phyloP scores from a whole-genome alignment of 1,140 invertebrate species.

The Onthophagus taurus region DNA sequence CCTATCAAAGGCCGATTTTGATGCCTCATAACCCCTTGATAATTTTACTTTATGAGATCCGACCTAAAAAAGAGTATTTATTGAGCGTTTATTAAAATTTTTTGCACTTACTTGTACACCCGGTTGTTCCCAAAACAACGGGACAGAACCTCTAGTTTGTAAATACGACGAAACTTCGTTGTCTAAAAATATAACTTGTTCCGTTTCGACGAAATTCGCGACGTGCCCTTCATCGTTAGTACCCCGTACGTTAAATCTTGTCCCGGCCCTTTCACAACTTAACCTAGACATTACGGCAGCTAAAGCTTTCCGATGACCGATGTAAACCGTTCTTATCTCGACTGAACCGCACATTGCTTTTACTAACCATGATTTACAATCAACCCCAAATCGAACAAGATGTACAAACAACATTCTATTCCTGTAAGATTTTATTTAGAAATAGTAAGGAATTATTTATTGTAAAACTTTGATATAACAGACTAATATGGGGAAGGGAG shows the following conservation, averaged over 20 bases:
- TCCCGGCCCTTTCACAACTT: slow-evolving; percentile 93
- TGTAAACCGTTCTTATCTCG: slow-evolving; percentile 92
- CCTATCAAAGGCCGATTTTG: slow-evolving; percentile 82
- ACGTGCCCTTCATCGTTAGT: slow-evolving; percentile 98
- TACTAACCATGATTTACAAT: slow-evolving; percentile 80
- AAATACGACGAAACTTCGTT: slow-evolving; percentile 74
- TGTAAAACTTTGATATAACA: too few relatives aligned
- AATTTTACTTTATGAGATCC: slow-evolving; percentile 98
- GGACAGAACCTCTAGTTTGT: slow-evolving; percentile 92
- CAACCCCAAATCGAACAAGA: slow-evolving; percentile 79
- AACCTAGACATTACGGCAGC: slow-evolving; percentile 90
- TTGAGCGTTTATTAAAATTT: background rate
- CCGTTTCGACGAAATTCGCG: slow-evolving; percentile 99
- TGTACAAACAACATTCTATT: slow-evolving; percentile 91
- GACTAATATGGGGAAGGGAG: too few relatives aligned
- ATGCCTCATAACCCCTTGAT: slow-evolving; percentile 88
- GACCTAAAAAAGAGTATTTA: slow-evolving; percentile 47
- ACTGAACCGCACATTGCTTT: slow-evolving; percentile 94
- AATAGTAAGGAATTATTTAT: slow-evolving; percentile 1
- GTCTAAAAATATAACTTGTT: slow-evolving; percentile 91
- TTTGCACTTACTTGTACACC: slow-evolving; percentile 70
- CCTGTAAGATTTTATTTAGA: slow-evolving; percentile 45
- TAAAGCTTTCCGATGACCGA: slow-evolving; percentile 83
- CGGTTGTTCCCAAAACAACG: slow-evolving; percentile 98
- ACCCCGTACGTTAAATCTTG: slow-evolving; percentile 95